A percentile compares a stretch with the other conserved stretches of the same genome.
These are phyloP conservation scores for Ornithoptera priamus DNA, from an alignment of 2,888 invertebrate species.

Conservation along the genomic window DNA sequence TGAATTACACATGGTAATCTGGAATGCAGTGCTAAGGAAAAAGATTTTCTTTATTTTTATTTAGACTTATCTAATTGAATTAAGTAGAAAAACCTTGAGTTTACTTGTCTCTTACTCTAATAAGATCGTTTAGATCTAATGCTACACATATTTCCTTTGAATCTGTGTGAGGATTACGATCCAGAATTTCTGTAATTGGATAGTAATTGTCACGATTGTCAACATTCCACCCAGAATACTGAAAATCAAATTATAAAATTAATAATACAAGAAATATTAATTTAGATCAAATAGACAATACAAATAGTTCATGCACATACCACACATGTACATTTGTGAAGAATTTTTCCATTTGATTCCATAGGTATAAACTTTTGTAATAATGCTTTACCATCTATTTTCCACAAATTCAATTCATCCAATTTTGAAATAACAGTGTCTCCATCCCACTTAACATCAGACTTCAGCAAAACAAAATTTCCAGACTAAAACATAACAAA, in stretches of 20 bases:
- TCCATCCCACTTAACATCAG: slow-evolving; percentile 82
- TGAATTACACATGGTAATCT: slow-evolving; percentile 69
- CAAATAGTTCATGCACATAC: slow-evolving; percentile 57
- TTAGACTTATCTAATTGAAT: slow-evolving; percentile 73
- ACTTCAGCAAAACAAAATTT: slow-evolving; percentile 83
- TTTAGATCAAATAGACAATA: neutral
- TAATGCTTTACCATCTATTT: slow-evolving; percentile 84
- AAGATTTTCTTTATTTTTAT: slow-evolving; percentile 58
- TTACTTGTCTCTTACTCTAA: slow-evolving; percentile 79
- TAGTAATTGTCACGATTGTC: slow-evolving; percentile 81
- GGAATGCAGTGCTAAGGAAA: slow-evolving; percentile 75
- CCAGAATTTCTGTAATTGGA: slow-evolving; percentile 78
- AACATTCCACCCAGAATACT: slow-evolving; percentile 82
- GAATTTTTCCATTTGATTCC: slow-evolving; percentile 78
- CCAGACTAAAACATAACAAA: slow-evolving; percentile 70
- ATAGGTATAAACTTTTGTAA: slow-evolving; percentile 84
- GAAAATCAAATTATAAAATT: slow-evolving; percentile 42
- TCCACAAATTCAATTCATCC: slow-evolving; percentile 83
- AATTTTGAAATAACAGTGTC: slow-evolving; percentile 75
- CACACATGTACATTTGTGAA: slow-evolving; percentile 82
- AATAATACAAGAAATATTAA: neutral
- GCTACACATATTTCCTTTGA: slow-evolving; percentile 79
- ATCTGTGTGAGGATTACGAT: slow-evolving; percentile 74
- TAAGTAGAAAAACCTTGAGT: slow-evolving; percentile 60
- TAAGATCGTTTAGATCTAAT: slow-evolving; percentile 77